These are phyloP conservation scores for Tringa solitaria DNA, from an alignment of 2,113 vertebrate genomes.

Conservation along the genomic window DNA sequence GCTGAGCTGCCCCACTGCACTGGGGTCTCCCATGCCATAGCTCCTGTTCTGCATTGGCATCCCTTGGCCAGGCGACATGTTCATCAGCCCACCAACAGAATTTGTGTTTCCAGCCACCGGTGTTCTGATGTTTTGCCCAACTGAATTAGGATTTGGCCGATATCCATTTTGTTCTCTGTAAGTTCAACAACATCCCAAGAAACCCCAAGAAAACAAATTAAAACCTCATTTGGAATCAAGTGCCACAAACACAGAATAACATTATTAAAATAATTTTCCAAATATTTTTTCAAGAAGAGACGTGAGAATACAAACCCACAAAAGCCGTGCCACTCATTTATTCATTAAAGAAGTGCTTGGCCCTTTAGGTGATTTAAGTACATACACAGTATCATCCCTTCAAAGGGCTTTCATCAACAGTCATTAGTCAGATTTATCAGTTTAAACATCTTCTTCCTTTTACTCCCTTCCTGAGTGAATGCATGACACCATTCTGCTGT, in stretches of 20 bases:
- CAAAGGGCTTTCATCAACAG: neutral
- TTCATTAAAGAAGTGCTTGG: neutral
- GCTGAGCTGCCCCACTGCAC: conserved; percentile 61
- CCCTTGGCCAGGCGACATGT: conserved; percentile 77
- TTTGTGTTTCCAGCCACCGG: conserved; percentile 76
- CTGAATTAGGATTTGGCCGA: conserved; percentile 81
- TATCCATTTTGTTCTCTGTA: conserved; percentile 91
- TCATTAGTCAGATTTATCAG: neutral
- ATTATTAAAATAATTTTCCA: neutral
- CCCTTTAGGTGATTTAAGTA: neutral
- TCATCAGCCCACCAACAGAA: conserved; percentile 79
- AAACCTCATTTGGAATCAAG: neutral
- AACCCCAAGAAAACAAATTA: conserved; percentile 8
- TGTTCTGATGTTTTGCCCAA: conserved; percentile 80
- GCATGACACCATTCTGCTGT: neutral
- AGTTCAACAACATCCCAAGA: conserved; percentile 13
- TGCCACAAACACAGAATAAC: neutral
- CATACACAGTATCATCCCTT: neutral
- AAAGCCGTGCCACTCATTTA: neutral
- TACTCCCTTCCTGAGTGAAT: neutral
- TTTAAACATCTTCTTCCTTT: neutral
- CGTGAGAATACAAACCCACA: neutral
- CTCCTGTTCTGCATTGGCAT: conserved; percentile 76
- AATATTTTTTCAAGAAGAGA: neutral
- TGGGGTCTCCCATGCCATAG: conserved; percentile 72